Conservation (phyloP, 2,888 invertebrate species). For the Plebejus anna region DNA sequence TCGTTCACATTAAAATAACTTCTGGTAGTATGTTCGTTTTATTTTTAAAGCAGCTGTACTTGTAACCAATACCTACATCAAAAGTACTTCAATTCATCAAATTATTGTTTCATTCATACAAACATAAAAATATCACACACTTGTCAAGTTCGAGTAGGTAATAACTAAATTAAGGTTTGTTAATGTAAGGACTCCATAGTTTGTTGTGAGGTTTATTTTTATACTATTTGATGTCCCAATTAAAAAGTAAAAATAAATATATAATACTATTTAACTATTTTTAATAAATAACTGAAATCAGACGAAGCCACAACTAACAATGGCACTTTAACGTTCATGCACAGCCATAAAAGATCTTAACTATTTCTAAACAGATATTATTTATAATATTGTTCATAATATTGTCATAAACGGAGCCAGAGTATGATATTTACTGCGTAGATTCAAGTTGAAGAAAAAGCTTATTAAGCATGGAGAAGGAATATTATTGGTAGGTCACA, state of each 20-base stretch:
- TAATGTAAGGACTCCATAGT: too few species aligned
- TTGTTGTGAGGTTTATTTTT: too few species aligned
- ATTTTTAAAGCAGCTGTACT: neutral
- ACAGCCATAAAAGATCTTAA: slow-evolving; percentile 31
- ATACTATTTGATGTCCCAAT: too few species aligned
- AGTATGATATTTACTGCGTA: slow-evolving; percentile 51
- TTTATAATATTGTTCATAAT: slow-evolving; percentile 47
- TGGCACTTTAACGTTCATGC: neutral
- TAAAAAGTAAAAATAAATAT: too few species aligned
- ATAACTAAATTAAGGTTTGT: too few species aligned
- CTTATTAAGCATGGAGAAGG: slow-evolving; percentile 37
- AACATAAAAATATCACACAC: too few species aligned
- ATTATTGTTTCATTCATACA: too few species aligned
- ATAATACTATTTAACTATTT: neutral
- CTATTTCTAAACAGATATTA: slow-evolving; percentile 41
- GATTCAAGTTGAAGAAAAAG: slow-evolving; percentile 46
- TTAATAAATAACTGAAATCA: neutral
- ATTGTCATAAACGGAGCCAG: slow-evolving; percentile 52
- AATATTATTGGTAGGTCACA: neutral
- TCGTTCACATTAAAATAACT: neutral
- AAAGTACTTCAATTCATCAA: too few species aligned
- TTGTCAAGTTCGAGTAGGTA: too few species aligned
- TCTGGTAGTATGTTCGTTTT: neutral
- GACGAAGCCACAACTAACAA: neutral
- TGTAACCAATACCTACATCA: too few species aligned